phyloP scores from a whole-genome alignment of 2,113 vertebrate genomes.

The Ammodytes marinus region DNA sequence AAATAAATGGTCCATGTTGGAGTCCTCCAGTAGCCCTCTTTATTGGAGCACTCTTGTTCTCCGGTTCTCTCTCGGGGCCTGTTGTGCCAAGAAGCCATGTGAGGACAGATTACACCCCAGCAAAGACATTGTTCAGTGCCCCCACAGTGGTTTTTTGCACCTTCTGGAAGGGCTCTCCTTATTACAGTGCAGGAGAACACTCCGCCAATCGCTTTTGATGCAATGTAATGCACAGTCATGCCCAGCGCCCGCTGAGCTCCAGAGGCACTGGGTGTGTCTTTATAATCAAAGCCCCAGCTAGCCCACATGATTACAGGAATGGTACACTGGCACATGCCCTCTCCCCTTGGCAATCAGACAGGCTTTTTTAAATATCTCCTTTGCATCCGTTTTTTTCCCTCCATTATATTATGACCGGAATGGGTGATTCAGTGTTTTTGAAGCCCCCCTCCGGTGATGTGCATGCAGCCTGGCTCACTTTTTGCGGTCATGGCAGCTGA shows the following conservation, averaged over 20 bases:
- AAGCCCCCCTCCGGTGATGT: constrained; percentile 12
- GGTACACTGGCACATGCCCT: constrained; percentile 68
- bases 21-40: constrained; percentile 48
- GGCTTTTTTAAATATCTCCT: not conserved
- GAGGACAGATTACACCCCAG: constrained; percentile 73
- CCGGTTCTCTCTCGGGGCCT: constrained; percentile 39
- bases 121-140: constrained; percentile 65
- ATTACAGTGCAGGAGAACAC: constrained; percentile 66
- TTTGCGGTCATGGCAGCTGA: constrained; percentile 23
- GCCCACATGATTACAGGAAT: constrained; percentile 79
- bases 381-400: constrained; percentile 19
- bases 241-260: constrained; percentile 39
- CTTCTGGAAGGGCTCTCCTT: constrained; percentile 68
- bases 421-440: constrained; percentile 59
- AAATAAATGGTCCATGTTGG: constrained; percentile 60
- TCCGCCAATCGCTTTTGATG: constrained; percentile 64
- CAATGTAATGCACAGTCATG: constrained; percentile 74
- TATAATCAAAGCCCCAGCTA: constrained; percentile 72
- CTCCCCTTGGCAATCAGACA: constrained; percentile 64
- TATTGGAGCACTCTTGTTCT: constrained; percentile 54
- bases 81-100: constrained; percentile 62
- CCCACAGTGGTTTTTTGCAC: constrained; percentile 61
- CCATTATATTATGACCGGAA: constrained; percentile 59
- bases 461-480: constrained; percentile 1
- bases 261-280: constrained; percentile 75